These are phyloP conservation scores for Psix sp. DNA, from an alignment of 1,140 invertebrate genomes.

Conservation along the genomic window DNA sequence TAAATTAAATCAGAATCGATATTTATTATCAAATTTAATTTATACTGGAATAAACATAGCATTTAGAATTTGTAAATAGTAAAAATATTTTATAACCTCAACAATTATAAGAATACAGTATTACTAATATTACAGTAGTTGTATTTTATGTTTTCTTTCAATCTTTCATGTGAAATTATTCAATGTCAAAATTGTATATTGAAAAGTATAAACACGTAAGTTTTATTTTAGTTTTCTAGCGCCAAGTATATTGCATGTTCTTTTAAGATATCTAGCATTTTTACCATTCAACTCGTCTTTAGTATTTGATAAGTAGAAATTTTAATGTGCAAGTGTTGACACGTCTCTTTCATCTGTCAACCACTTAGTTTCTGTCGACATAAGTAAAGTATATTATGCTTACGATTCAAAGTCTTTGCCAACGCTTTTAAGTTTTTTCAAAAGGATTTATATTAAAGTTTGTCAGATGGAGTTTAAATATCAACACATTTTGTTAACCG, in stretches of 20 bases:
- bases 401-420: constrained; percentile 29
- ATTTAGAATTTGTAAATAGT: no score
- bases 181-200: no score
- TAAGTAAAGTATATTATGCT: constrained; percentile 22
- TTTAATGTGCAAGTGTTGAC: constrained; percentile 39
- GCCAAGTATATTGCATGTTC: background rate
- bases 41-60: no score
- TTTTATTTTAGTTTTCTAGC: no score
- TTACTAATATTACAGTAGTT: no score
- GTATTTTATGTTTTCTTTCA: no score
- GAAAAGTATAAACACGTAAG: no score
- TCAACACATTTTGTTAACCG: constrained; percentile 6
- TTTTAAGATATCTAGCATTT: constrained; percentile 24
- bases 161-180: no score
- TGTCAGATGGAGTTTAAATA: constrained; percentile 17
- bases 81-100: no score
- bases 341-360: constrained; percentile 45
- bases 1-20: no score
- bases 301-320: constrained; percentile 22
- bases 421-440: constrained; percentile 37
- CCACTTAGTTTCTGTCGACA: constrained; percentile 20
- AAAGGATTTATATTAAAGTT: constrained; percentile 34
- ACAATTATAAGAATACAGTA: no score
- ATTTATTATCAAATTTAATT: background rate
- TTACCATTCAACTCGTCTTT: constrained; percentile 20